Percentiles rank a stretch among this genome's conserved stretches.
phyloP scores from a whole-genome alignment of 1,140 invertebrate genomes.

The Drosophila miranda region DNA sequence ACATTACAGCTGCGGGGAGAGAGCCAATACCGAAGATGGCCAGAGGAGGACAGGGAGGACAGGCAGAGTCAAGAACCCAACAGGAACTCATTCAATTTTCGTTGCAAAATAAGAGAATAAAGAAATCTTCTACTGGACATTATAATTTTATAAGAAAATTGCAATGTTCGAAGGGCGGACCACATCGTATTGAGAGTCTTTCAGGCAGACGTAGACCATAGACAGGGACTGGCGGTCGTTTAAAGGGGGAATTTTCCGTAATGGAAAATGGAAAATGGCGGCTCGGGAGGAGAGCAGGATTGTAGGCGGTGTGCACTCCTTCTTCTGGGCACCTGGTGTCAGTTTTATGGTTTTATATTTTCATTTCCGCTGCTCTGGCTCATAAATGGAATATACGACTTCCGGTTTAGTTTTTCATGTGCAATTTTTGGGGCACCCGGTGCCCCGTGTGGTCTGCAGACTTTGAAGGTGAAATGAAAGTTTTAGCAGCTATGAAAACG shows the following conservation, averaged over 20 bases:
- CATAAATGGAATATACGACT: slow-evolving; percentile 72
- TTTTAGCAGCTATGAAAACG: slow-evolving; percentile 35
- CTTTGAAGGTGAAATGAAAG: slow-evolving; percentile 76
- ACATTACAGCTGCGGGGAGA: slow-evolving; percentile 41
- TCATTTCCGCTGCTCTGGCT: slow-evolving; percentile 66
- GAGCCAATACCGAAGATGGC: slow-evolving; percentile 11
- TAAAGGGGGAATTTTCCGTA: neutral
- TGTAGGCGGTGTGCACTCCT: neutral
- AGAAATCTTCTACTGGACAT: slow-evolving; percentile 62
- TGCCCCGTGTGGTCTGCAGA: slow-evolving; percentile 21
- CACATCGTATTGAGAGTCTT: slow-evolving; percentile 48
- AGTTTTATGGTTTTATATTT: slow-evolving; percentile 75
- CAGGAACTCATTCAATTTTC: slow-evolving; percentile 66
- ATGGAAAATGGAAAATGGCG: slow-evolving; percentile 24
- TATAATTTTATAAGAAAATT: slow-evolving; percentile 77
- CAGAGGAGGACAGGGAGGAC: slow-evolving; percentile 12
- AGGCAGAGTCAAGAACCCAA: neutral
- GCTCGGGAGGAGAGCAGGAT: neutral
- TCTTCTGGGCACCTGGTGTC: slow-evolving; percentile 13
- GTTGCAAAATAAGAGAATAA: slow-evolving; percentile 52
- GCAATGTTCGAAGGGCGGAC: slow-evolving; percentile 34
- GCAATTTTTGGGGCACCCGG: slow-evolving; percentile 18
- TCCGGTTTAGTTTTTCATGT: slow-evolving; percentile 22
- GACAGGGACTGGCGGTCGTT: slow-evolving; percentile 14
- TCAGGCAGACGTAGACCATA: slow-evolving; percentile 15